Evolutionary conservation across 2,888 invertebrate species (phyloP), one percentile per base, ranked within the genome.

Genomic region (Girardia tigrina): DNA sequence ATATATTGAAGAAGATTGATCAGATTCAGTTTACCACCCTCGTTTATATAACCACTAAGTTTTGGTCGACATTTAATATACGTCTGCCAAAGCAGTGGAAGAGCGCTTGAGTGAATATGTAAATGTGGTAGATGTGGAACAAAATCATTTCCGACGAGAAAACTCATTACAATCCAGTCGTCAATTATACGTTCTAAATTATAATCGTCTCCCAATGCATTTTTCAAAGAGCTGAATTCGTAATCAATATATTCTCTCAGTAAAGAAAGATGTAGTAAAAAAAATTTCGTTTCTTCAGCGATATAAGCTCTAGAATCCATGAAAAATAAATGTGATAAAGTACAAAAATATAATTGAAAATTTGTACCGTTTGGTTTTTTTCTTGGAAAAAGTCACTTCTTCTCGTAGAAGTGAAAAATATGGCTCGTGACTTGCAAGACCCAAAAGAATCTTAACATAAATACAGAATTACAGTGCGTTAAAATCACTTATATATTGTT

Each of bases 111-210:
- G 79, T 89, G 88, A 79, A 98, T 97, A 84, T 97, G 93, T 83
- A 98, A 88, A 84, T 93, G 90, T 0, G 97, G 97, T 78, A 97
- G 86, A 86, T 94, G 89, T 0, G 97, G 97, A 80, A 98, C 91
- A 84, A 98, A 98, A 85, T 98, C 97, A 82, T 98, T 78, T 14
- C 97, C 97, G 14, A 97, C 91, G 27, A 97, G 85, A 83, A 95
- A 95, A 0, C 94, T 92, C 92, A 97, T 92, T 23, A 97, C 84
- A 28, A 97, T 90, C 95, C 97, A 98, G 84, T 98, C 97, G 82
- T 98, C 97, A 28, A 97, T 92, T 75, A 98, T 88, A 78, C 89
- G 89, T 82, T 95, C 93, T 79, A 94, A 87, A 83, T 94, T 90
- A 83, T 88, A 94, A 0, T 86, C 20, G 2, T 26, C 69, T 1